Percentiles rank a stretch among this genome's conserved stretches.
These are phyloP conservation scores for Apodemus agrarius DNA, from an alignment of 2,797 vertebrate species.

Conservation along the genomic window DNA sequence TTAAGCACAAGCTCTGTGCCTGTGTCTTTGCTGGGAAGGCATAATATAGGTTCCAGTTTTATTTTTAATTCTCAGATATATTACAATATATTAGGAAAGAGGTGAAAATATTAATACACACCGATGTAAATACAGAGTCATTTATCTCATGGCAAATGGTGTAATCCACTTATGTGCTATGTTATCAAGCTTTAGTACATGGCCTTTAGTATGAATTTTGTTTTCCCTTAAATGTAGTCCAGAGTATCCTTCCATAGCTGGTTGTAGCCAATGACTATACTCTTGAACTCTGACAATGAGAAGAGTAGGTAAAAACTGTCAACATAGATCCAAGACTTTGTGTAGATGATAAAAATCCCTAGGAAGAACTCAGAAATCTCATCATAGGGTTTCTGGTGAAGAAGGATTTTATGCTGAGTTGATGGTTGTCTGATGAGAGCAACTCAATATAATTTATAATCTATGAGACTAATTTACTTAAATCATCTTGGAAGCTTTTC, in stretches of 20 bases:
- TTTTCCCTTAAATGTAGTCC: neutral
- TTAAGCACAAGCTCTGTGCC: neutral
- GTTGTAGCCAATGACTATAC: too few species aligned
- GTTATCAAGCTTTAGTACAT: neutral
- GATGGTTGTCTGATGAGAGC: neutral
- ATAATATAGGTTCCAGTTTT: too few species aligned
- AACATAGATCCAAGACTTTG: neutral
- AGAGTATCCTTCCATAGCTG: neutral
- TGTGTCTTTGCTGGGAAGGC: neutral
- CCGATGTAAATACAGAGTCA: neutral
- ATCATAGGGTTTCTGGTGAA: neutral
- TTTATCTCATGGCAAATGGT: neutral
- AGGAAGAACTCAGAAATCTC: neutral
- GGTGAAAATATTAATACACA: neutral
- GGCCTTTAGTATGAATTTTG: neutral
- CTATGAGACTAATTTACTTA: neutral
- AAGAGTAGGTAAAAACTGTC: neutral
- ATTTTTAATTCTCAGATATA: neutral
- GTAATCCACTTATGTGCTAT: neutral
- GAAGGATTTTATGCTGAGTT: neutral
- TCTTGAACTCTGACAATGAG: neutral
- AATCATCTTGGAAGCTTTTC: neutral
- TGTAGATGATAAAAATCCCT: neutral
- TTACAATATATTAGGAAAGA: neutral
- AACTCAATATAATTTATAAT: neutral